Percentiles rank a stretch among this genome's conserved stretches.
These are phyloP conservation scores for Fundulus diaphanus DNA, from an alignment of 2,797 vertebrate genomes.

Conservation along the genomic window DNA sequence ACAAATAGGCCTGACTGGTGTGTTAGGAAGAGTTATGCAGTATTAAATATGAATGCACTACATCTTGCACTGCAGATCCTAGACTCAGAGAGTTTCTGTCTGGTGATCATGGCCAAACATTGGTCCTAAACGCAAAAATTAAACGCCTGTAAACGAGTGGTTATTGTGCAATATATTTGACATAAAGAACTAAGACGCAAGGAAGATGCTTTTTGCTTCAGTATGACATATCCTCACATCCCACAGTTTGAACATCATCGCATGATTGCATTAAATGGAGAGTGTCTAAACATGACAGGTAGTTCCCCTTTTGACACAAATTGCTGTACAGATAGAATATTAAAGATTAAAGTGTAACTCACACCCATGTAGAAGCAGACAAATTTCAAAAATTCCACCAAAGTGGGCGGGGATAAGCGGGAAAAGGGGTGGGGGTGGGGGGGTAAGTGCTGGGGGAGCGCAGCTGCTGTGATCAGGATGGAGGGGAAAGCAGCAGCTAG, in stretches of 20 bases:
- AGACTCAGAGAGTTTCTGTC: slow-evolving; percentile 48
- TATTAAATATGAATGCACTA: slow-evolving; percentile 76
- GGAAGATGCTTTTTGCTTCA: not conserved
- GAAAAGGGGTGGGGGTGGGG: no score
- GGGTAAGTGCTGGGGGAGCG: no score
- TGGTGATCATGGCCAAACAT: slow-evolving; percentile 53
- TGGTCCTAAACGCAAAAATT: slow-evolving; percentile 60
- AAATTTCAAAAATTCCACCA: no score
- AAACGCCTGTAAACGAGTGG: slow-evolving; percentile 43
- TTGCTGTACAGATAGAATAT: no score
- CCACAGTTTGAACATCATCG: not conserved
- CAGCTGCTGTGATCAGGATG: no score
- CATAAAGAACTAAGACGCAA: no score
- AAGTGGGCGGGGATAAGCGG: no score
- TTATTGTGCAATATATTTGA: not conserved
- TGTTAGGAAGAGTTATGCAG: slow-evolving; percentile 66
- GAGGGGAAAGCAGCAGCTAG: no score
- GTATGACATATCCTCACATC: not conserved
- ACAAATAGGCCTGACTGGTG: slow-evolving; percentile 69
- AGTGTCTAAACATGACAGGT: not conserved
- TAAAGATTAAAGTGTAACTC: no score
- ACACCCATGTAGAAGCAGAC: no score
- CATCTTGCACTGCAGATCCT: slow-evolving; percentile 49
- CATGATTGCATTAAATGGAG: not conserved
- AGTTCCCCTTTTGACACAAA: no score